A percentile compares a stretch with the other conserved stretches of the same genome.
phyloP scores from a whole-genome alignment of 2,797 vertebrate species.

The Buphagus erythrorhynchus region DNA sequence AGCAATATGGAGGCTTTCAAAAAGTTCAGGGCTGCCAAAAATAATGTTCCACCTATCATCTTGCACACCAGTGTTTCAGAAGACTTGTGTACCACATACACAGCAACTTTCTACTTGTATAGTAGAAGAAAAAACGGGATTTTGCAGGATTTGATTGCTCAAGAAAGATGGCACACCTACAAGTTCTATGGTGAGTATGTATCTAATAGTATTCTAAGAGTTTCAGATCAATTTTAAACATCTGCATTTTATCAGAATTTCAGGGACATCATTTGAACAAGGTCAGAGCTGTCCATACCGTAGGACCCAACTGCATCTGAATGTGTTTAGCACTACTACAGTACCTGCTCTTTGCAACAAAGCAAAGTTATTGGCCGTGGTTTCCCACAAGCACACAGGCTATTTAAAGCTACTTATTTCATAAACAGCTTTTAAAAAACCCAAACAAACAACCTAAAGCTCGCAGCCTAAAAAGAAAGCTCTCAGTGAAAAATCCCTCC shows the following conservation, averaged over 20 bases:
- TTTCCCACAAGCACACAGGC: not conserved
- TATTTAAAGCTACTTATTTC: not conserved
- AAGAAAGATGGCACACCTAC: not conserved
- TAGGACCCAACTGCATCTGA: not conserved
- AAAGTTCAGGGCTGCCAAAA: conserved; percentile 48
- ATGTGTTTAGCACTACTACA: not conserved
- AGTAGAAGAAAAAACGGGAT: not conserved
- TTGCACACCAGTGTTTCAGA: not conserved
- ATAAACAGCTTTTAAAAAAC: not conserved
- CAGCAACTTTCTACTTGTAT: not conserved
- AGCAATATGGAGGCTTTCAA: conserved; percentile 23
- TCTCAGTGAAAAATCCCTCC: not conserved
- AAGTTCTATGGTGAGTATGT: not conserved
- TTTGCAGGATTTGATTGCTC: not conserved
- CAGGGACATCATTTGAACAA: not conserved
- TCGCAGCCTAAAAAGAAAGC: not conserved
- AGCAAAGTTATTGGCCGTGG: not conserved
- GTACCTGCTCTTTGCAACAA: not conserved
- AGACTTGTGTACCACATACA: not conserved
- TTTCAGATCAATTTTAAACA: not conserved
- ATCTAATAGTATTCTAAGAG: not conserved
- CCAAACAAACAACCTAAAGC: not conserved
- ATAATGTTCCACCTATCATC: conserved; percentile 45
- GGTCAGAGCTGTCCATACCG: not conserved
- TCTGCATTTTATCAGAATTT: not conserved